Evolutionary conservation across 2,113 vertebrate genomes (phyloP).

Genomic region (Aleadryas rufinucha): DNA sequence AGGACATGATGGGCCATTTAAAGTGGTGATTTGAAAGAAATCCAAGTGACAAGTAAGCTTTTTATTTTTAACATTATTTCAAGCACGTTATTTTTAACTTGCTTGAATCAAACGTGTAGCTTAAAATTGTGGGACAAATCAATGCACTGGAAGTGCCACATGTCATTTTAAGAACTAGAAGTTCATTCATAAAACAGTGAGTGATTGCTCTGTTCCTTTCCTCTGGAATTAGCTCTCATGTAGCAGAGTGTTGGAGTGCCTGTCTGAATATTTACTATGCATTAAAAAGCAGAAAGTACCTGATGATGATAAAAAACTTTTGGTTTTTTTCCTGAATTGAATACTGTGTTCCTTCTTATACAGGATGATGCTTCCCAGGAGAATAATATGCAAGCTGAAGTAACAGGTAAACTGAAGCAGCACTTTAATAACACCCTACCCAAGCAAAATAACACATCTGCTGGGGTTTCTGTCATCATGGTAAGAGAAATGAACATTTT

Average conservation of each 20-base stretch:
- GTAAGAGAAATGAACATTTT: constrained; percentile 73
- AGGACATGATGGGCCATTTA: neutral
- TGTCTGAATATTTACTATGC: neutral
- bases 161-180: neutral
- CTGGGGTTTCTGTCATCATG: constrained; percentile 93
- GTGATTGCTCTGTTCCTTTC: neutral
- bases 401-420: constrained; percentile 95
- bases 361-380: constrained; percentile 87
- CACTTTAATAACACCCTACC: constrained; percentile 89
- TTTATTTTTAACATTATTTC: neutral
- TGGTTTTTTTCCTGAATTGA: rapidly evolving
- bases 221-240: neutral
- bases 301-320: neutral
- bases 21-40: neutral
- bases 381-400: constrained; percentile 94
- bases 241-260: neutral
- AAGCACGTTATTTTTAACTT: neutral
- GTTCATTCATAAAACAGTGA: neutral
- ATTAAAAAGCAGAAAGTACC: neutral
- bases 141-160: neutral
- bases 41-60: neutral
- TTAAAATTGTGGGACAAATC: neutral
- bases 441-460: constrained; percentile 84
- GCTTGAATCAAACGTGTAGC: neutral
- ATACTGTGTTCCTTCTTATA: neutral